Evolutionary conservation across 2,888 invertebrate genomes (phyloP).

Genomic region (Tanypteryx hageni): DNA sequence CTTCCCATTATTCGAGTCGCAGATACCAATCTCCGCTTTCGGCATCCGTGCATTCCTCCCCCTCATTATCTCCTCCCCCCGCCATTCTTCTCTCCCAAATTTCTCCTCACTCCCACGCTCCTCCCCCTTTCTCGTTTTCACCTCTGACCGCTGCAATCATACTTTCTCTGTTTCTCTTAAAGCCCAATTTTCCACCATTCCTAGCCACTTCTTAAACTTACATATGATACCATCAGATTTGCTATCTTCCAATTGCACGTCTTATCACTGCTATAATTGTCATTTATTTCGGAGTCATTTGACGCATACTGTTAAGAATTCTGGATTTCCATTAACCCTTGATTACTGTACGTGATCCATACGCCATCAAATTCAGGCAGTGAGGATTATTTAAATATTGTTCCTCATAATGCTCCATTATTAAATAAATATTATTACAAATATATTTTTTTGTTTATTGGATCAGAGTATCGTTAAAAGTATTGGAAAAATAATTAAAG

Average conservation of each 20-base stretch:
- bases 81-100: no score
- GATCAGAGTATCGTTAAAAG: no score
- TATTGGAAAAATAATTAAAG: no score
- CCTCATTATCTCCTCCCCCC: not conserved
- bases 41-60: not conserved
- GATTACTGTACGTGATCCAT: no score
- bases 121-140: not conserved
- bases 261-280: not conserved
- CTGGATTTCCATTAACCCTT: no score
- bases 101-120: not conserved
- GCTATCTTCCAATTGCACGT: not conserved
- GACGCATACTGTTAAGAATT: no score
- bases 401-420: no score
- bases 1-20: not conserved
- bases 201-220: not conserved
- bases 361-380: no score
- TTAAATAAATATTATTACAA: no score
- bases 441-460: no score
- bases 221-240: not conserved
- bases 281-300: not conserved
- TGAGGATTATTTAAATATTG: no score
- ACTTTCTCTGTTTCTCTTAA: not conserved
- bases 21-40: not conserved
- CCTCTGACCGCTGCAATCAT: not conserved
- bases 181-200: not conserved